Base-by-base conservation (phyloP, 2,888 invertebrate species). In the Globia sparganii region DNA sequence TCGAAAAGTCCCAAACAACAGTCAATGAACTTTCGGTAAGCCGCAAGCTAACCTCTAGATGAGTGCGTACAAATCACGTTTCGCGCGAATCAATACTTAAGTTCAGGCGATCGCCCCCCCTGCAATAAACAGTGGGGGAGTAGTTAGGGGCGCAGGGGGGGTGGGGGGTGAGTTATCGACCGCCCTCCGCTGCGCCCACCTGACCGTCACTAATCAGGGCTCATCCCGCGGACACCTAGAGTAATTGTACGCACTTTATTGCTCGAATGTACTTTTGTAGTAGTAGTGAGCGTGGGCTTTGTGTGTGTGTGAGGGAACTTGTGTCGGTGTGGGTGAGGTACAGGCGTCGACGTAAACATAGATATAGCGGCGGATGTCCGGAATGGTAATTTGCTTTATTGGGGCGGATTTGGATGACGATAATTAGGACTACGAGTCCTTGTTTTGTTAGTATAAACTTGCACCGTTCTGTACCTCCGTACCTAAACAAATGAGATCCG, bases 11-110 rank as follows among this genome's bases (percentile, higher is more conserved):
- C 90, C 82, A 81, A 88, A 89, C 78, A 72, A 80, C 89, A 86
- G 86, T 86, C 90, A 90, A 91, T 91, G 90, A 92, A 91, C 90
- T 90, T 90, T 88, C 87, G 88, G 90, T 88, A 90, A 91, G 92
- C 93, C 94, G 93, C 94, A 93, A 93, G 93, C 94, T 93, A 94
- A 95, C 94, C 94, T 94, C 94, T 94, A 95, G 96, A 96, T 96
- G 96, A 96, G 95, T 96, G 96, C 96, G 96, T 96, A 96, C 96
- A 96, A 96, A 96, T 96, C 96, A 96, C 96, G 96, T 96, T 96
- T 96, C 95, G 96, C 96, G 96, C 96, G 96, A 96, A 96, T 96
- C 96, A 96, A 96, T 96, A 96, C 96, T 96, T 96, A 96, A 96
- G 96, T 96, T 96, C 92, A 95, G 96, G 95, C 96, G 95, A 96